These are phyloP conservation scores for Scelioninae gen. 1 DNA, from an alignment of 2,888 invertebrate species.

Conservation along the genomic window DNA sequence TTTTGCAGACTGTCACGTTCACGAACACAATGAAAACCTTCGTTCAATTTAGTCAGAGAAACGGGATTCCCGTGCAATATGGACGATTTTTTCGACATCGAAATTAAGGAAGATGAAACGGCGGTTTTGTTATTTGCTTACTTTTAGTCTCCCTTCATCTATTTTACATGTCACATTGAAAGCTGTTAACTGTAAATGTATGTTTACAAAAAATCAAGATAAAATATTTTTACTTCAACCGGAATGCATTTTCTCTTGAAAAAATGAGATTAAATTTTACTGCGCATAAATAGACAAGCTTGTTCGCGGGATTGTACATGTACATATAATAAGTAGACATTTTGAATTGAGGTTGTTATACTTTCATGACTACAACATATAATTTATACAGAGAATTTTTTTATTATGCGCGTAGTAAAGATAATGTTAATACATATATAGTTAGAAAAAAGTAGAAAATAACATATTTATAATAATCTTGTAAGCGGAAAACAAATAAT, in stretches of 20 bases:
- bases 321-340: too few relatives aligned
- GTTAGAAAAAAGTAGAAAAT: too few relatives aligned
- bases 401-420: too few relatives aligned
- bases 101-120: constrained; percentile 38
- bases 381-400: too few relatives aligned
- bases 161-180: constrained; percentile 16
- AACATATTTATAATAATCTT: too few relatives aligned
- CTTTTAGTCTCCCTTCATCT: constrained; percentile 3
- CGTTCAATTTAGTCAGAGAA: constrained; percentile 53
- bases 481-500: too few relatives aligned
- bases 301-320: background rate
- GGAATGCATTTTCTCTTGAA: background rate
- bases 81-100: constrained; percentile 14
- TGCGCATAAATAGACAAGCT: constrained; percentile 2
- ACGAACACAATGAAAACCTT: constrained; percentile 52
- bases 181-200: constrained; percentile 16
- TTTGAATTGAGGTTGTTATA: too few relatives aligned
- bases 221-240: background rate
- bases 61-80: constrained; percentile 30
- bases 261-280: constrained; percentile 18
- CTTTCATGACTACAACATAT: too few relatives aligned
- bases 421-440: too few relatives aligned
- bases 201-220: constrained; percentile 4
- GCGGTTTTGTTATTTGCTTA: constrained; percentile 30
- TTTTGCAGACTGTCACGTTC: constrained; percentile 66